A percentile compares a stretch with the other conserved stretches of the same genome.
phyloP scores from a whole-genome alignment of 2,888 invertebrate genomes.

The Piscicola geometra region DNA sequence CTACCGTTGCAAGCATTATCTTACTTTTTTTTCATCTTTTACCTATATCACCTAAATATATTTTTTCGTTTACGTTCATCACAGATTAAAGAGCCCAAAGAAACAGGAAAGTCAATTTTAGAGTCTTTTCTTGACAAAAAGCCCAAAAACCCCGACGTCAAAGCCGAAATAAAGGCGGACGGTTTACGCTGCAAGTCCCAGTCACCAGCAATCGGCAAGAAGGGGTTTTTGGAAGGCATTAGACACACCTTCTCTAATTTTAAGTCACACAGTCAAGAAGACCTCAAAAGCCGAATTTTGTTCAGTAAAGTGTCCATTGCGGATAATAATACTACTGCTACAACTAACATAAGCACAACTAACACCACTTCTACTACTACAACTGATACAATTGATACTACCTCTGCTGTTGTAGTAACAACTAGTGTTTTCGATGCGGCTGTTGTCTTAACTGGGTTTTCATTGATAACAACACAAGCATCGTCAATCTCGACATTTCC shows the following conservation, averaged over 20 bases:
- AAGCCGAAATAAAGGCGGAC: neutral
- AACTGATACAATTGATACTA: too few relatives aligned
- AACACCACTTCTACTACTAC: neutral
- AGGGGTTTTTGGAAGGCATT: slow-evolving; percentile 63
- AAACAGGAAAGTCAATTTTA: neutral
- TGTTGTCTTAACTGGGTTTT: too few relatives aligned
- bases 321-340: neutral
- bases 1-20: neutral
- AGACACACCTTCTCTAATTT: slow-evolving; percentile 61
- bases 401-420: too few relatives aligned
- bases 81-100: slow-evolving; percentile 13
- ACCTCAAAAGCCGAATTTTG: slow-evolving; percentile 7
- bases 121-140: slow-evolving; percentile 26
- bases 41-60: too few relatives aligned
- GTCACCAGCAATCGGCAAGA: slow-evolving; percentile 55
- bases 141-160: neutral
- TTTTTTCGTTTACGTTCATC: too few relatives aligned
- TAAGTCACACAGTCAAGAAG: slow-evolving; percentile 56
- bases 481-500: too few relatives aligned
- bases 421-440: too few relatives aligned
- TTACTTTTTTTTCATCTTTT: neutral
- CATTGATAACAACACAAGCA: too few relatives aligned
- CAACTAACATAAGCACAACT: neutral
- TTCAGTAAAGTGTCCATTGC: neutral
- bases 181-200: slow-evolving; percentile 31